Percentiles rank a stretch among this genome's conserved stretches.
Conservation (phyloP, 23 tunicate species). For the Botrylloides violaceus region DNA sequence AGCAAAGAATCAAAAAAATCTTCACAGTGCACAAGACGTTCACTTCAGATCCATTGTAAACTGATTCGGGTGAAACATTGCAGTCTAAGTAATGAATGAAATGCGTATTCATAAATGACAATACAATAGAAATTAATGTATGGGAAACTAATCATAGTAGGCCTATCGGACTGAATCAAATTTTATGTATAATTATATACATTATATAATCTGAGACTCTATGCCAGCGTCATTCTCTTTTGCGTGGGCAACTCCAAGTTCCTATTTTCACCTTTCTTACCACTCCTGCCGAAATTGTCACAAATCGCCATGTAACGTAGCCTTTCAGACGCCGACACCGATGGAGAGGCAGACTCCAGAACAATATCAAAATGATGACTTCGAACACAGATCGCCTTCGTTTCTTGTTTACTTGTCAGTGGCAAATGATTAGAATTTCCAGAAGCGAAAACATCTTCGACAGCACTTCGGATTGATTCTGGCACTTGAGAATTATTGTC, state of each 20-base stretch:
- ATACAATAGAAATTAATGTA: too few species aligned
- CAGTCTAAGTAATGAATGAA: too few species aligned
- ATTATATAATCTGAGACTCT: too few species aligned
- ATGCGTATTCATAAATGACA: too few species aligned
- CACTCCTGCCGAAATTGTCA: background rate
- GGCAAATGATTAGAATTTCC: background rate
- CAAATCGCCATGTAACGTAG: background rate
- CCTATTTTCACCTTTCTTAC: background rate
- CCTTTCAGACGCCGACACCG: conserved; percentile 5
- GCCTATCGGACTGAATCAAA: too few species aligned
- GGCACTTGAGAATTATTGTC: background rate
- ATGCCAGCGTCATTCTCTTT: background rate
- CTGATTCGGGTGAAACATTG: too few species aligned
- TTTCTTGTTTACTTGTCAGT: background rate
- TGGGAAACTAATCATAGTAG: too few species aligned
- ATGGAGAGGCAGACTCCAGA: conserved; percentile 9
- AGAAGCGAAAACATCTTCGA: background rate
- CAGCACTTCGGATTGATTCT: background rate
- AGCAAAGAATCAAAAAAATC: background rate
- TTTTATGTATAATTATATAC: too few species aligned
- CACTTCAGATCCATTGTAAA: too few species aligned
- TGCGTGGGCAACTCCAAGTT: background rate
- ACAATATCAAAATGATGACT: background rate
- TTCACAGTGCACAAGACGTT: background rate
- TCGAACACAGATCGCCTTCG: background rate